Percentiles rank a stretch among this genome's conserved stretches.
Conservation (phyloP, 2,797 vertebrate species). For the Euthynnus affinis region DNA sequence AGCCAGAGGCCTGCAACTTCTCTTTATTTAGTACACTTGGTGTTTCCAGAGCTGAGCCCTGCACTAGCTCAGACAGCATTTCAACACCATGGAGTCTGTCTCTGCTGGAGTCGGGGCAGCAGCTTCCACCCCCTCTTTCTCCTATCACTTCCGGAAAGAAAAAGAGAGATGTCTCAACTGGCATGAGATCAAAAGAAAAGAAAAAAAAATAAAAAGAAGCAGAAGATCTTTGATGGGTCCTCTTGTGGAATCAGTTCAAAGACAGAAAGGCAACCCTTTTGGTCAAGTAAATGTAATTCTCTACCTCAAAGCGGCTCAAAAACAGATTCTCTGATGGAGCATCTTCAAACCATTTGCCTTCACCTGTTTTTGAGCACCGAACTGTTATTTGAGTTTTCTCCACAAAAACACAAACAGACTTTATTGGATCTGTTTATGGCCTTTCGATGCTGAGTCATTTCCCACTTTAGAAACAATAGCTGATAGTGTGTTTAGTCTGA, state of each 20-base stretch:
- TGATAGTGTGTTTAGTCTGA: constrained; percentile 72
- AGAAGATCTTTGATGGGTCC: constrained; percentile 56
- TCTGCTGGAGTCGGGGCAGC: constrained; percentile 44
- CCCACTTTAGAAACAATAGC: constrained; percentile 43
- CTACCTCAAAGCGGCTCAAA: neutral
- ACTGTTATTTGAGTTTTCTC: neutral
- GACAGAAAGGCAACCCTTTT: constrained; percentile 10
- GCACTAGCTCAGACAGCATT: constrained; percentile 76
- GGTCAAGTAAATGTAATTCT: constrained; percentile 2
- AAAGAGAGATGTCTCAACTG: constrained; percentile 69
- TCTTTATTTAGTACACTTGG: constrained; percentile 64
- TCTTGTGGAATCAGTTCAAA: constrained; percentile 69
- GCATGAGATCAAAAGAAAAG: constrained; percentile 72
- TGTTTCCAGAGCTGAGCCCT: constrained; percentile 67
- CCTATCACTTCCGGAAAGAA: constrained; percentile 74
- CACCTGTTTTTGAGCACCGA: constrained; percentile 6
- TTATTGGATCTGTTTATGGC: constrained; percentile 12
- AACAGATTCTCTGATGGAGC: constrained; percentile 9
- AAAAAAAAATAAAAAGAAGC: constrained; percentile 53
- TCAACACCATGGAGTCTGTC: constrained; percentile 73
- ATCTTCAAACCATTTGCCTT: constrained; percentile 16
- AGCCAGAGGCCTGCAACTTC: constrained; percentile 61
- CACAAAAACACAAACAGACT: neutral
- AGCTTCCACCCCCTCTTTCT: constrained; percentile 60
- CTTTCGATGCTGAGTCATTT: constrained; percentile 23